A percentile compares a stretch with the other conserved stretches of the same genome.
Conservation (phyloP, 2,113 vertebrate genomes). For the Neofelis nebulosa region DNA sequence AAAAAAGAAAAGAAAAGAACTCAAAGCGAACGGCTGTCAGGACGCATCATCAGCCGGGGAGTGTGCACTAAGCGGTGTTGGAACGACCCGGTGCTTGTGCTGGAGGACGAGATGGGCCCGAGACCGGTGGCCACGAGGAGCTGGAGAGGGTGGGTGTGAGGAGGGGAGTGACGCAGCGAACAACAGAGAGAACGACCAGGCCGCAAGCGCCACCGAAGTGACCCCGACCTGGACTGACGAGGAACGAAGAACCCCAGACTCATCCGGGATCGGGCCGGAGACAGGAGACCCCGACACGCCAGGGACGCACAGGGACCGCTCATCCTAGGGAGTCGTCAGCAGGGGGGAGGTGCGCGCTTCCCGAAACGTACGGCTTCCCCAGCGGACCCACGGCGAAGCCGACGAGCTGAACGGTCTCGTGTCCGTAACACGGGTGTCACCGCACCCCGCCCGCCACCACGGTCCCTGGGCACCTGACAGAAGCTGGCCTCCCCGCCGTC, state of each 20-base stretch:
- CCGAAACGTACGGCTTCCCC: accelerated
- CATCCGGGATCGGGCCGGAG: neutral
- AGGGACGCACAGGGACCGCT: no score
- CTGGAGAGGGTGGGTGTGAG: neutral
- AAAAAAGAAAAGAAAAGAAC: neutral
- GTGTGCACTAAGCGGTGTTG: neutral
- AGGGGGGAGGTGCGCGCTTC: neutral
- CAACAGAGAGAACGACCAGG: neutral
- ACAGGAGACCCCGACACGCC: neutral
- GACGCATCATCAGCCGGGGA: neutral
- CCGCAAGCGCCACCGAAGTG: neutral
- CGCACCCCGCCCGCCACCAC: neutral
- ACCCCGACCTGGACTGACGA: neutral
- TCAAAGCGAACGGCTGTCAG: no score
- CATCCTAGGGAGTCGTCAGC: no score
- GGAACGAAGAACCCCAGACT: neutral
- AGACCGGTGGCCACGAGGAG: neutral
- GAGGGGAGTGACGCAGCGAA: neutral
- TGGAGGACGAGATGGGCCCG: neutral
- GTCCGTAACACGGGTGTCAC: accelerated
- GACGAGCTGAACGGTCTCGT: neutral
- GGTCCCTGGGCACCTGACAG: neutral
- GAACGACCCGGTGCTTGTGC: neutral
- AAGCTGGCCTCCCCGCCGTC: neutral
- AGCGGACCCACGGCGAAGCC: accelerated